Base-by-base conservation (phyloP, 2,797 vertebrate species). In the Acanthornis magna region DNA sequence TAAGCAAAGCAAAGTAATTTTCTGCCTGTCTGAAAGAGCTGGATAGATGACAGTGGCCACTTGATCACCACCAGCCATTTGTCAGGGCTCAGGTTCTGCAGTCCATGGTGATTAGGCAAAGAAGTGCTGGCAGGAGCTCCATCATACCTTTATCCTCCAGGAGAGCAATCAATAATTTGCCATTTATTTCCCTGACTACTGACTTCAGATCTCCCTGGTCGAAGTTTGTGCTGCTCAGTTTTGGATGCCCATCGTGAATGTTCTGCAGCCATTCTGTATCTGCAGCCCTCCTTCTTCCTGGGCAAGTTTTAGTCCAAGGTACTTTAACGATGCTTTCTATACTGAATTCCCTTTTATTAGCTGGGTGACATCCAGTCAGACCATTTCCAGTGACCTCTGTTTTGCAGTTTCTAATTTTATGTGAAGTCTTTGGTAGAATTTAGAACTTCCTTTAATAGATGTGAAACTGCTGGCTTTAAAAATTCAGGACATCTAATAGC, bases 321-420 rank as follows among this genome's bases (percentile, higher is more conserved):
- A 26, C 53, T 85, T 77, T 25, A 73, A 36, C 11, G 27, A 60
- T 20, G n/a, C 68, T 73, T 78, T 78, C 50, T 55, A 75, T 9
- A 36, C 21, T 62, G 61, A 73, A 72, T 43, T 81, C 21, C 20
- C 66, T 92, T 95, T 86, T 73, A 88, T 62, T 29, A 81, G 48
- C 89, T 76, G 82, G 58, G 82, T 84, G 73, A 73, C 55, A 89
- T 80, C 89, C 58, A 79, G 61, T 77, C 89, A 96, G 85, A 54
- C 54, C 48, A 51, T 75, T 92, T 85, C 86, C 91, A 95, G 75
- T 13, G 47, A 83, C 66, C 75, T 80, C 91, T 88, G 62, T 36
- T 94, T 91, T 72, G 73, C 85, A 62, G 62, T 53, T 94, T 88
- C 88, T 92, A 84, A 92, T 93, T 96, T 96, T 88, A 95, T 78